Base-by-base conservation (phyloP, 2,888 invertebrate species). In the Epinotia bilunana region DNA sequence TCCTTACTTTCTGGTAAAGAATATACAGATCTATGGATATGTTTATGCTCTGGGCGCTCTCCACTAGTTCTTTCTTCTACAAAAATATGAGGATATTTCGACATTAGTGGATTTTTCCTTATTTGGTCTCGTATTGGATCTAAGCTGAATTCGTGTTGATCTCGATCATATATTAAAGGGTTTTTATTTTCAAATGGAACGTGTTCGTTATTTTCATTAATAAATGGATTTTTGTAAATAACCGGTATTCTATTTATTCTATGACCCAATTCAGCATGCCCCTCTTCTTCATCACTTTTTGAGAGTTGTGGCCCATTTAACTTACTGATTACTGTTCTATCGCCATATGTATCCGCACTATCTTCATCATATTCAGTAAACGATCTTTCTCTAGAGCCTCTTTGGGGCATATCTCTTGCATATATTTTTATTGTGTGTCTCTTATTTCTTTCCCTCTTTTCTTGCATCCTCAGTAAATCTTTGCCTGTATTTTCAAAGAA, bases 21-120 rank as follows among this genome's bases (percentile, higher is more conserved):
- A 28, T 46, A 64, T 6, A 28, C 18, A 53, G n/a, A 23, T 58
- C 46, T 60, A 43, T 43, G 16, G 2, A 43, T 2, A 5, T 57
- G 58, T 57, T 57, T 60, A 13, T 1, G 11, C 20, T 16, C 11
- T 12, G 60, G 23, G 0, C 11, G 20, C 9, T 62, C 16, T 2
- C 85, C 83, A 76, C 89, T 89, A 70, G 83, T 86, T 0, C 84
- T 78, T 73, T 89, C 88, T 72, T 91, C 90, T 81, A 89, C 80
- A 60, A 93, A 88, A 49, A 93, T 82, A 71, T 93, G 93, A 1
- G 93, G 93, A 70, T 93, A 93, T 82, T 88, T 91, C 0, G 90
- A 86, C 89, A 91, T 90, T 5, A 91, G 79, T 5, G 82, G 78
- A 75, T 87, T 89, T 43, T 87, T 87, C 70, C 86, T 83, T 0